phyloP scores from a whole-genome alignment of 64 coral and sea anemone species.

The Montipora efflorescens region DNA sequence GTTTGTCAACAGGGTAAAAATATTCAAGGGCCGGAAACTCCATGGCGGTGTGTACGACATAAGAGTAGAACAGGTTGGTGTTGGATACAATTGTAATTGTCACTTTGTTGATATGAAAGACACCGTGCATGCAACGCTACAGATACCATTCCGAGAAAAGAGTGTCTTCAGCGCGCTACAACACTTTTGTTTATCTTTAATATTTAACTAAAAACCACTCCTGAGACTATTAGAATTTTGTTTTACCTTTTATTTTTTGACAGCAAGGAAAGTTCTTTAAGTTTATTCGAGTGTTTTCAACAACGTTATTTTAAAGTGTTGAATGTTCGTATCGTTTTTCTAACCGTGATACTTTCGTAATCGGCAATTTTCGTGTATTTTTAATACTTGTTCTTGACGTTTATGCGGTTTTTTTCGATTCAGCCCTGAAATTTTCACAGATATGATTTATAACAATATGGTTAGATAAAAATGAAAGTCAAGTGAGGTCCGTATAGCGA shows the following conservation, averaged over 20 bases:
- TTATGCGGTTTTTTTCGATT: neutral
- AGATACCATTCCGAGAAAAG: neutral
- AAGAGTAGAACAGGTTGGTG: conserved; percentile 84
- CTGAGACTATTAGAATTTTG: no score
- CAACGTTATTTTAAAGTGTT: neutral
- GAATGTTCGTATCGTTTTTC: neutral
- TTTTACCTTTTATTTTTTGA: neutral
- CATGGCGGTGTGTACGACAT: conserved; percentile 86
- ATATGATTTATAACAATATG: neutral
- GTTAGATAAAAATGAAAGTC: neutral
- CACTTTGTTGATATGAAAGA: neutral
- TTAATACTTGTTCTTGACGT: neutral
- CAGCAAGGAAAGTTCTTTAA: neutral
- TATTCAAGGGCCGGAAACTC: conserved; percentile 79
- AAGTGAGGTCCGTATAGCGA: neutral
- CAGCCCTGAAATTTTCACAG: neutral
- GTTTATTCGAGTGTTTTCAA: neutral
- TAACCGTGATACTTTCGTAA: neutral
- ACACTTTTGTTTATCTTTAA: conserved; percentile 40
- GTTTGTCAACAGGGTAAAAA: conserved; percentile 64
- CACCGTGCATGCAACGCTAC: neutral
- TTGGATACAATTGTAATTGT: neutral
- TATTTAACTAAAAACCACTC: neutral
- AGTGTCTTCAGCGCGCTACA: neutral
- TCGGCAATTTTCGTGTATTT: conserved; percentile 3